These are phyloP conservation scores for Saxidomus purpurata DNA, from an alignment of 1,140 invertebrate species.

Conservation along the genomic window DNA sequence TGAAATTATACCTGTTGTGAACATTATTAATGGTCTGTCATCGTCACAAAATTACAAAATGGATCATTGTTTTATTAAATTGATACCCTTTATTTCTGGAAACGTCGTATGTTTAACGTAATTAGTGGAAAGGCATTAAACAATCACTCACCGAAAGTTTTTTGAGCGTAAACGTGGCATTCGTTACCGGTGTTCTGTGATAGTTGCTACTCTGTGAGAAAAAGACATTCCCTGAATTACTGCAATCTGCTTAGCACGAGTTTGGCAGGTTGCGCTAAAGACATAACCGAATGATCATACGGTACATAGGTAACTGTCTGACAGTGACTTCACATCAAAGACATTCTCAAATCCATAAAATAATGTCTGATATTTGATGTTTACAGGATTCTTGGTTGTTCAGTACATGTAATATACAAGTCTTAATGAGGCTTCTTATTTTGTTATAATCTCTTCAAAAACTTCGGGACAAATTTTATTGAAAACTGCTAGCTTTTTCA, in stretches of 20 bases:
- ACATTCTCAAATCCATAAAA: not conserved
- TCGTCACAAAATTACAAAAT: conserved; percentile 1
- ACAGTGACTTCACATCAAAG: not conserved
- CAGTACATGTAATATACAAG: not conserved
- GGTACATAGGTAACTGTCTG: not conserved
- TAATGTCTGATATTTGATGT: not conserved
- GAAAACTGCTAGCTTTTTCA: too few relatives aligned
- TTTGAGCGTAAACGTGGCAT: conserved; percentile 27
- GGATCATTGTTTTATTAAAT: not conserved
- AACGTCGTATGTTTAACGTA: not conserved
- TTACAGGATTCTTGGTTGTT: not conserved
- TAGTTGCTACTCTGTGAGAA: not conserved
- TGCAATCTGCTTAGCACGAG: not conserved
- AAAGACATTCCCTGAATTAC: not conserved
- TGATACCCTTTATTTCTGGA: conserved; percentile 29
- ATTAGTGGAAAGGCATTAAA: conserved; percentile 25
- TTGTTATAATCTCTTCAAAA: too few relatives aligned
- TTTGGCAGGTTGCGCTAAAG: conserved; percentile 24
- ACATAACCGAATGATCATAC: not conserved
- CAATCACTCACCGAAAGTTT: not conserved
- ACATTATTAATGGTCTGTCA: too few relatives aligned
- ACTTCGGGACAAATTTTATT: too few relatives aligned
- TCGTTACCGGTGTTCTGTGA: conserved; percentile 20
- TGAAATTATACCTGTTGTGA: too few relatives aligned
- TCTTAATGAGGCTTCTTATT: too few relatives aligned